Evolutionary conservation across 2,113 vertebrate genomes (phyloP), one percentile per base, ranked within the genome.

Genomic region (Phalacrocorax carbo): DNA sequence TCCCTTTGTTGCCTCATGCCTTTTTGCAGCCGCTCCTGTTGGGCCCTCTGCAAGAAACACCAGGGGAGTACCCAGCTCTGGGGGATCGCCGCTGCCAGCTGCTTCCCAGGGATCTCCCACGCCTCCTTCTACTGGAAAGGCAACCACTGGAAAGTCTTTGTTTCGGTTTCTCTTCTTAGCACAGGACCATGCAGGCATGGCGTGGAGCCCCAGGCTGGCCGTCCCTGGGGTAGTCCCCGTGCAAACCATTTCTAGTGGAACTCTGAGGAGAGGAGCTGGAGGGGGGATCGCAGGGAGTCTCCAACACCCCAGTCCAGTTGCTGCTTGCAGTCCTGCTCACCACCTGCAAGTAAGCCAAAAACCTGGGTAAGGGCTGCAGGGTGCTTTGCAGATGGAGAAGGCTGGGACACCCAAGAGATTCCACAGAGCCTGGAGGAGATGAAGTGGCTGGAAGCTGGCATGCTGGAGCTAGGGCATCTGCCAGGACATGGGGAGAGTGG

Each of bases 381-480:
- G 36, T 26, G 60, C 40, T 86, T 30, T 84, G 71, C 80, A 36
- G 27, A 9, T 12, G 13, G 22, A 83, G 51, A 58, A 42, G 14
- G 55, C 36, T 69, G n/a, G 40, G 61, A 58, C 18, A 46, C 9
- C 18, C 42, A 27, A 19, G 54, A 60, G 82, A 55, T 38, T 19
- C 46, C 1, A 0, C 4, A 5, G 54, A 82, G 60, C 22, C 42
- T 5, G 4, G 34, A 7, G 7, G 40, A 73, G 42, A 81, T 3
- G 40, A 15, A 84, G 30, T 0, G 4, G 14, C 36, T 70, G 46
- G 46, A 38, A 79, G 52, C 6, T 2, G 1, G 51, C 48, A 79
- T 0, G 0, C 54, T 3, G 2, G 60, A 88, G 49, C 25, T 54
- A 22, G 0, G 2, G 55, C 42, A 61, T 17, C 1, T 0, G 2